phyloP scores from a whole-genome alignment of 1,140 invertebrate genomes.

The Drosophila littoralis region DNA sequence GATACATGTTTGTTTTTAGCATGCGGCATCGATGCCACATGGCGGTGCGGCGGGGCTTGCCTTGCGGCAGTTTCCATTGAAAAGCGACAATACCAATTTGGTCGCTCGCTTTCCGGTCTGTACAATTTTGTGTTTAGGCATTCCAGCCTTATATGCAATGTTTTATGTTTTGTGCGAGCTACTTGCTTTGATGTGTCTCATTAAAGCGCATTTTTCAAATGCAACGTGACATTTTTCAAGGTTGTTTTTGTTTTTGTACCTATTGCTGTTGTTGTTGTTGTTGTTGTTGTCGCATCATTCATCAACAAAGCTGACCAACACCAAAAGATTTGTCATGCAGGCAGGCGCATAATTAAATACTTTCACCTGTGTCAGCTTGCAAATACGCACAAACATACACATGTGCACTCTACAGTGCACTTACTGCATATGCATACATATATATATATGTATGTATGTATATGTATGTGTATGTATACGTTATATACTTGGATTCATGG shows the following conservation, averaged over 20 bases:
- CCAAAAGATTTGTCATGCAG: conserved; percentile 73
- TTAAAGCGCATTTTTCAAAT: conserved; percentile 52
- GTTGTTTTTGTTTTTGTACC: conserved; percentile 40
- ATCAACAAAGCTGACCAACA: conserved; percentile 69
- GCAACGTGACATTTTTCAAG: conserved; percentile 65
- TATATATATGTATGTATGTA: not conserved
- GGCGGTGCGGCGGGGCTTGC: conserved; percentile 35
- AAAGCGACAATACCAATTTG: conserved; percentile 62
- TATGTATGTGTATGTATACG: not conserved
- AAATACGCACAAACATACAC: not conserved
- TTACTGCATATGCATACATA: conserved; percentile 49
- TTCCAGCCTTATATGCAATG: conserved; percentile 37
- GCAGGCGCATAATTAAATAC: conserved; percentile 77
- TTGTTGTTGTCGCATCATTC: conserved; percentile 46
- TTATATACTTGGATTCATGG: conserved; percentile 57
- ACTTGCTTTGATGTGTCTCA: conserved; percentile 40
- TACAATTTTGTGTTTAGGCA: conserved; percentile 36
- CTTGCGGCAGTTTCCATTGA: conserved; percentile 60
- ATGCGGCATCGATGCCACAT: conserved; percentile 55
- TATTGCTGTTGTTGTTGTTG: not conserved
- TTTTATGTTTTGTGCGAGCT: conserved; percentile 3
- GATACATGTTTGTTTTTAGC: conserved; percentile 53
- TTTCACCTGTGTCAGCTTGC: conserved; percentile 64
- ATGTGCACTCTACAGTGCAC: conserved; percentile 7
- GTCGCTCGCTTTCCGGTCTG: conserved; percentile 67